Percentiles rank a stretch among this genome's conserved stretches.
Evolutionary conservation across 2,888 invertebrate genomes (phyloP).

Genomic region (Sminthurinus aureus): DNA sequence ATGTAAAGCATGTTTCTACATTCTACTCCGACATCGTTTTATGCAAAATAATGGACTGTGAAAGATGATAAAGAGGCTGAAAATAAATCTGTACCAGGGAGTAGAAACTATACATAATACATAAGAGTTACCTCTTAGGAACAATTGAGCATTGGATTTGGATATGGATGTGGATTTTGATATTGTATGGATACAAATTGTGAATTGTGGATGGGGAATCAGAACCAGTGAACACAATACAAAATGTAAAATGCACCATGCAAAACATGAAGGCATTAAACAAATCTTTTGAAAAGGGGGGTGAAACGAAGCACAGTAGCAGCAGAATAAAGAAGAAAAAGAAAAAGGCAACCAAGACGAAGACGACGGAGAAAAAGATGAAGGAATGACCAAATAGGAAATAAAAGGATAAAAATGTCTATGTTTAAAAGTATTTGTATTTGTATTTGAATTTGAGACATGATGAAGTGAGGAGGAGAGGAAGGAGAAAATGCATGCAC

Average conservation of each 20-base stretch:
- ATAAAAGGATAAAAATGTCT: too few relatives aligned
- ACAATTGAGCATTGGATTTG: not conserved
- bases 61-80: too few relatives aligned
- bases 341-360: too few relatives aligned
- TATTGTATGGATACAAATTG: not conserved
- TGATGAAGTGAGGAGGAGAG: too few relatives aligned
- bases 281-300: not conserved
- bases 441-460: too few relatives aligned
- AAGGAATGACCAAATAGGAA: too few relatives aligned
- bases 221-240: not conserved
- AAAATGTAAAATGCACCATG: not conserved
- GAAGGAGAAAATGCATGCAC: not conserved
- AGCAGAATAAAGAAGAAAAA: too few relatives aligned
- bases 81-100: too few relatives aligned
- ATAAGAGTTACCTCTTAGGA: not conserved
- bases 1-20: not conserved
- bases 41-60: not conserved
- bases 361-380: too few relatives aligned
- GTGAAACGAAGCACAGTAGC: not conserved
- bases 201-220: not conserved
- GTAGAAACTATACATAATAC: too few relatives aligned
- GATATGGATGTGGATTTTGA: not conserved
- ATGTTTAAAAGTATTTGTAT: too few relatives aligned
- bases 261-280: constrained; percentile 10
- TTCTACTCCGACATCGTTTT: not conserved